A percentile compares a stretch with the other conserved stretches of the same genome.
These are phyloP conservation scores for Halichoerus grypus DNA, from an alignment of 2,113 vertebrate species.

Conservation along the genomic window DNA sequence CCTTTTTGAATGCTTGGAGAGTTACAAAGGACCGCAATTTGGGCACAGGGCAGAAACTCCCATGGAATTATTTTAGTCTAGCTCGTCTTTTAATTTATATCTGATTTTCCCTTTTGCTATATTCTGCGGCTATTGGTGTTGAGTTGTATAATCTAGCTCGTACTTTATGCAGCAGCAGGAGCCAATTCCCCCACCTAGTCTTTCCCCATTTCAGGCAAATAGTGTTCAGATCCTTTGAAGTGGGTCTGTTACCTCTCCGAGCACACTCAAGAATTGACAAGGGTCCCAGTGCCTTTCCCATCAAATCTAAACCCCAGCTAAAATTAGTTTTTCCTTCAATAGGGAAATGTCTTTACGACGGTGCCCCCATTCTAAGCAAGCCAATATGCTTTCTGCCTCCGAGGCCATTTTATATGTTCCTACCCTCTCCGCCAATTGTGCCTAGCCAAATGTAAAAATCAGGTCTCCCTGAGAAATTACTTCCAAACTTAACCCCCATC, in stretches of 20 bases:
- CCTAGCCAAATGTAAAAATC: not conserved
- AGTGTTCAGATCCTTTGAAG: not conserved
- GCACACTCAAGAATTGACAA: not conserved
- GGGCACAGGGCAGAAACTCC: not conserved
- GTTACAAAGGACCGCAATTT: not conserved
- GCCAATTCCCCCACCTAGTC: not conserved
- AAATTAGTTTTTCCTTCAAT: not conserved
- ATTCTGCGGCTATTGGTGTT: not conserved
- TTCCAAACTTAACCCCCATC: not conserved
- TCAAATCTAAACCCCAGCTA: not conserved
- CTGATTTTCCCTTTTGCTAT: not conserved
- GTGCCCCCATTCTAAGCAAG: not conserved
- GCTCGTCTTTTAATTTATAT: not conserved
- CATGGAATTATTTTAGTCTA: not conserved
- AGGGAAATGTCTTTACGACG: not conserved
- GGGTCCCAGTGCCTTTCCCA: not conserved
- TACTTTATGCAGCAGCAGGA: not conserved
- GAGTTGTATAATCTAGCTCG: not conserved
- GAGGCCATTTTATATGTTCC: not conserved
- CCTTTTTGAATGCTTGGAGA: not conserved
- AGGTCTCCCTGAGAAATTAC: not conserved
- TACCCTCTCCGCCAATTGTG: not conserved
- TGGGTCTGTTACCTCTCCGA: not conserved
- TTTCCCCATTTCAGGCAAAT: not conserved
- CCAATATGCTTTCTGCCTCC: not conserved